Evolutionary conservation across 1,140 invertebrate genomes (phyloP), one percentile per base, ranked within the genome.

Genomic region (Drosophila melanica): DNA sequence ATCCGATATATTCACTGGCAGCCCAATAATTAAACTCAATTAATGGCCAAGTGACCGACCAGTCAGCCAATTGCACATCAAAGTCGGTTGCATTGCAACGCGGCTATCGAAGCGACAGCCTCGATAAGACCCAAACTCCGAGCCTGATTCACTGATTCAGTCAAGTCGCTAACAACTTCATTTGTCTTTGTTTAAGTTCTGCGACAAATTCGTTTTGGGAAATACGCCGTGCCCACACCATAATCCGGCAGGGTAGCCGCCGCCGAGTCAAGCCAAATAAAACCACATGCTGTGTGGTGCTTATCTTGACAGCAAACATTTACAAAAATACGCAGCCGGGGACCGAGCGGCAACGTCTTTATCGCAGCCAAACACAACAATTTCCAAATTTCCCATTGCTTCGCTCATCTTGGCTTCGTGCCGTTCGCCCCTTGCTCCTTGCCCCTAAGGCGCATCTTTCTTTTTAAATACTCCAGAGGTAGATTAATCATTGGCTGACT

Each of bases 271-370:
- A 60, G 65, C 70, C 68, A 47, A 62, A 47, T 51, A 45, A 79
- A 81, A 79, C 82, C 82, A 89, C 82, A 87, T 66, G 82, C 82
- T 82, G 84, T 71, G 79, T 72, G 71, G 76, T 84, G 50, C 77
- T 89, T 89, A 89, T 89, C 84, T 90, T 90, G 84, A 89, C 84
- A 89, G 84, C 84, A 84, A 89, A 89, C 84, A 89, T 89, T 89
- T 89, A 89, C 84, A 89, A 89, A 77, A 89, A 77, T 74, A 69
- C 75, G 68, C 64, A 69, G 64, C 47, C 60, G 14, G 68, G 65
- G 69, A 80, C 50, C 41, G 75, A 59, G 47, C 9, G 12, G 70
- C 48, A 35, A 69, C 68, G 68, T 76, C 68, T 72, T 72, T 76
- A 76, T 76, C 73, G 54, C 60, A 59, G 6, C 42, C 73, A 66